These are phyloP conservation scores for Bradysia coprophila DNA, from an alignment of 1,140 invertebrate genomes.

Conservation along the genomic window DNA sequence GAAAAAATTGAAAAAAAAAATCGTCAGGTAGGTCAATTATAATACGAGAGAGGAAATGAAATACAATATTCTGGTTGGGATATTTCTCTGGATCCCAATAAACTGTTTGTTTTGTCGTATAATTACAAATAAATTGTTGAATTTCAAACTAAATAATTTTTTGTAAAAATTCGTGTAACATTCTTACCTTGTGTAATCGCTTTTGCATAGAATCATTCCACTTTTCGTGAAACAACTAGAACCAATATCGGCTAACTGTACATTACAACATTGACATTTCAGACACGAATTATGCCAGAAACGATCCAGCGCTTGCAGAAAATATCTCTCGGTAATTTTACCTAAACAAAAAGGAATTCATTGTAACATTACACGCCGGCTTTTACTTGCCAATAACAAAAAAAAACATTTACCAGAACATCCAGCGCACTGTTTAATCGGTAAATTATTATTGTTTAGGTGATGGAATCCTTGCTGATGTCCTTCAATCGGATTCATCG, in stretches of 20 bases:
- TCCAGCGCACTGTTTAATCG: slow-evolving; percentile 41
- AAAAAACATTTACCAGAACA: slow-evolving; percentile 25
- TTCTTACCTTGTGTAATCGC: slow-evolving; percentile 78
- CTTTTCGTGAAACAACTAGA: slow-evolving; percentile 77
- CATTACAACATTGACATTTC: slow-evolving; percentile 77
- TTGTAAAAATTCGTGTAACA: background rate
- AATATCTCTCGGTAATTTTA: slow-evolving; percentile 74
- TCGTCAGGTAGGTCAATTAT: too few species aligned
- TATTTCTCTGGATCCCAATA: too few species aligned
- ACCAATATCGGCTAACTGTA: slow-evolving; percentile 72
- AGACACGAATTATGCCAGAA: slow-evolving; percentile 89
- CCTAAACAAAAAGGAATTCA: slow-evolving; percentile 26
- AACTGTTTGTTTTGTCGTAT: too few species aligned
- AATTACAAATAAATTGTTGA: too few species aligned
- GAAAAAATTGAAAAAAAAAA: too few species aligned
- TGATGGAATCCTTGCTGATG: slow-evolving; percentile 17
- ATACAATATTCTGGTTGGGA: too few species aligned
- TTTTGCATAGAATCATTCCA: slow-evolving; percentile 85
- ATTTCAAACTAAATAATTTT: too few species aligned
- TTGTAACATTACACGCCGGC: too few species aligned
- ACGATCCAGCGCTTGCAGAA: slow-evolving; percentile 72
- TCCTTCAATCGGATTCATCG: slow-evolving; percentile 15
- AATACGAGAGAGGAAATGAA: too few species aligned
- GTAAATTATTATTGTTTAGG: slow-evolving; percentile 35
- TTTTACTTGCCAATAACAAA: background rate